Base-by-base conservation (phyloP, 2,113 vertebrate genomes). In the Glaucomys volans region DNA sequence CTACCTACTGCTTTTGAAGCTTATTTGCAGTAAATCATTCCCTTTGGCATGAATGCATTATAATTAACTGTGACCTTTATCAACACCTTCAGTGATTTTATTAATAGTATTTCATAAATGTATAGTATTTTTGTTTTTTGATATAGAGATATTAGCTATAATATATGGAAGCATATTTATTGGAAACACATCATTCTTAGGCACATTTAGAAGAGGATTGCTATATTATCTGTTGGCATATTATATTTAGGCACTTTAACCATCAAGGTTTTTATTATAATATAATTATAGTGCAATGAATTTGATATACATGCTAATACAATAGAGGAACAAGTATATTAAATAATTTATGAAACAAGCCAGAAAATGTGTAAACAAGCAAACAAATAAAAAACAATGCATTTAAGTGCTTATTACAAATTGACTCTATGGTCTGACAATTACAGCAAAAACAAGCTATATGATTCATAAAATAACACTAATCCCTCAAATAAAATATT, bases 291-390 rank as follows among this genome's bases (percentile, higher is more conserved):
- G 52, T 18, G 6, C 67, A 90, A 86, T 94, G 89, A 94, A 52
- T 82, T 14, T 96, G 52, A 66, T 94, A 87, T 74, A 52, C 14
- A 66, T 44, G 16, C 8, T 94, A 13, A 92, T 91, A 94, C 95
- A 93, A 74, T 93, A 84, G 72, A 62, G 24, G 84, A 59, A 2
- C 0, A 50, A 50, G 16, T 20, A 4, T n/a, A 75, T 35, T 84
- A 62, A 81, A 88, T 72, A 8, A 76, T 71, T 80, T 92, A 28
- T 71, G 12, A 8, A 95, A 71, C 8, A 88, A 88, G 1, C 26
- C 5, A 80, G 6, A 9, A 35, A 67, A 47, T 76, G 1, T 18
- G 47, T 83, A 89, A 64, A 75, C 26, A 64, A 81, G 47, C 13
- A 32, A 30, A 94, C 72, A 72, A 35, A 54, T 7, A 24, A 57